Evolutionary conservation across 2,888 invertebrate genomes (phyloP), one percentile per base, ranked within the genome.

Genomic region (Tenthredo amoena): DNA sequence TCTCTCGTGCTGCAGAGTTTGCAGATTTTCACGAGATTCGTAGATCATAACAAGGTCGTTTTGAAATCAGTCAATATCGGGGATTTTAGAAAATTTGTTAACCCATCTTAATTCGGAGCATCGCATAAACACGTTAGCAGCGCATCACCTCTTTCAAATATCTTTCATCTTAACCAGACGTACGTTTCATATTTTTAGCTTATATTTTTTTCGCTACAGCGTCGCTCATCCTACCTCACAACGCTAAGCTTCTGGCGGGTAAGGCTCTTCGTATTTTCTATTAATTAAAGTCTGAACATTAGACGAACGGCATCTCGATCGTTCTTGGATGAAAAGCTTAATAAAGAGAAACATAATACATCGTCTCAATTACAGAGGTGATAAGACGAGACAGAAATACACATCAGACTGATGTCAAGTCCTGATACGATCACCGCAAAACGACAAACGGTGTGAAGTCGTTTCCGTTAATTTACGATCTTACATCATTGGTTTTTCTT

Each of bases 81-180:
- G 1, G 55, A 55, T 55, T n/a, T 55, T 7, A 55, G 34, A 18
- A 34, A 68, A 34, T 26, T 68, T n/a, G 12, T 68, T 34, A 34
- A 18, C 68, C 68, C 15, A 18, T 34, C 68, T 68, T n/a, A 55
- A n/a, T 55, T 34, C 34, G 68, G 68, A 68, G 31, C 68, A 34
- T 18, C 68, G 34, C 4, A 18, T 34, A 68, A 31, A 31, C 68
- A 68, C 34, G 68, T 34, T 68, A 6, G 34, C 68, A 5, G 7
- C 68, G 68, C 68, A 68, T 68, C 68, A 68, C 68, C 31, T 34
- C 34, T 31, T 68, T 34, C 34, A 68, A 68, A 68, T 68, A 68
- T 68, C 68, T 34, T 68, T 68, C 68, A 34, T 68, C 68, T 68
- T 15, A 34, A 34, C 68, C 68, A 68, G 68, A 68, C 68, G 62